Evolutionary conservation across 2,888 invertebrate species (phyloP).

Genomic region (Lamellibrachia satsuma): DNA sequence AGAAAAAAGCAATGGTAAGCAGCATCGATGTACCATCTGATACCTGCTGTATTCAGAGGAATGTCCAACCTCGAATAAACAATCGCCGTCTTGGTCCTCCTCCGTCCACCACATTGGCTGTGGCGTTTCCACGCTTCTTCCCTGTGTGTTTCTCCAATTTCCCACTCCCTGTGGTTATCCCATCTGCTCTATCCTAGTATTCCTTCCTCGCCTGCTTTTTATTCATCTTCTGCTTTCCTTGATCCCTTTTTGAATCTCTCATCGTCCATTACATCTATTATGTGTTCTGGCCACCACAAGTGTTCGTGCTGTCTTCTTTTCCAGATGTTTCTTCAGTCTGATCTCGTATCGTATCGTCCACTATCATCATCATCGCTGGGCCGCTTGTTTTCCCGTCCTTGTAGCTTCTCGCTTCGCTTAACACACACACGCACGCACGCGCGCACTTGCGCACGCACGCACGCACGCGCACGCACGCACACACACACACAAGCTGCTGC

Average conservation of each 20-base stretch:
- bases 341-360: not conserved
- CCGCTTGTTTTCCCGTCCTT: not conserved
- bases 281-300: not conserved
- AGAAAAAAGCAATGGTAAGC: not conserved
- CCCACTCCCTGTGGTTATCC: not conserved
- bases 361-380: not conserved
- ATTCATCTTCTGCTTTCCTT: not conserved
- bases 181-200: not conserved
- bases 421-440: not conserved
- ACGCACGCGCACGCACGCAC: not conserved
- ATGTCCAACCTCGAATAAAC: not conserved
- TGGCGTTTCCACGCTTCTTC: not conserved
- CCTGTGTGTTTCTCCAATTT: not conserved
- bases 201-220: not conserved
- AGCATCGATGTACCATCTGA: not conserved
- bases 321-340: no score
- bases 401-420: no score
- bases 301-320: not conserved
- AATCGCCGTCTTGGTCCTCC: not conserved
- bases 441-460: not conserved
- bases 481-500: not conserved
- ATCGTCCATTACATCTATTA: not conserved
- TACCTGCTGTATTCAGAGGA: not conserved
- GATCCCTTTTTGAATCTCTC: not conserved
- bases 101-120: not conserved